Conservation (phyloP, 2,888 invertebrate species). For the Lepidocyrtinus sp. region DNA sequence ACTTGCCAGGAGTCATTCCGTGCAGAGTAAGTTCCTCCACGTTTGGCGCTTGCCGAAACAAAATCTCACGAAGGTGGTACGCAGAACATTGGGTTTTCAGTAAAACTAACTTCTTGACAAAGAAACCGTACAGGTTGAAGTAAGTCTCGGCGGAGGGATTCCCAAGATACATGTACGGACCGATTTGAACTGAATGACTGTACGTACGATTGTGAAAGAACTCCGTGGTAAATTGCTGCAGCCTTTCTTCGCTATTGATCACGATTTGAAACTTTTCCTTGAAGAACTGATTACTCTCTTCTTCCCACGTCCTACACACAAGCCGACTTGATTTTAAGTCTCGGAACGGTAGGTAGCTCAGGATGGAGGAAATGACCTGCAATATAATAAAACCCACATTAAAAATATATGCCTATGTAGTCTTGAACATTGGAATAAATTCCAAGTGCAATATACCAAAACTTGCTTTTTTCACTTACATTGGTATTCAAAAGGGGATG, state of each 20-base stretch:
- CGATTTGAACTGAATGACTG: constrained; percentile 61
- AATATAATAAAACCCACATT: constrained; percentile 13
- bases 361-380: constrained; percentile 47
- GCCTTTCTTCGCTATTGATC: constrained; percentile 57
- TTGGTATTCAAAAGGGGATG: constrained; percentile 48
- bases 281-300: constrained; percentile 47
- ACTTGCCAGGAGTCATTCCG: constrained; percentile 62
- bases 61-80: constrained; percentile 57
- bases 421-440: no score
- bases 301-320: constrained; percentile 62
- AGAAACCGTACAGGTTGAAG: constrained; percentile 60
- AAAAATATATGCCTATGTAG: no score
- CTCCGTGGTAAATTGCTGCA: constrained; percentile 54
- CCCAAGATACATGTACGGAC: constrained; percentile 64
- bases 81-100: constrained; percentile 63
- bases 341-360: constrained; percentile 51
- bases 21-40: constrained; percentile 59
- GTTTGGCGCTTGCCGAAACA: constrained; percentile 60
- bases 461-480: constrained; percentile 22
- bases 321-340: constrained; percentile 59
- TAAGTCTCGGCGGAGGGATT: constrained; percentile 51
- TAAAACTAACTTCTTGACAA: constrained; percentile 58
- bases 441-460: background rate
- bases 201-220: constrained; percentile 62
- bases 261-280: constrained; percentile 60